Evolutionary conservation across 64 coral and sea anemone species (phyloP), one percentile per base, ranked within the genome.

Genomic region (Anthopleura sola): DNA sequence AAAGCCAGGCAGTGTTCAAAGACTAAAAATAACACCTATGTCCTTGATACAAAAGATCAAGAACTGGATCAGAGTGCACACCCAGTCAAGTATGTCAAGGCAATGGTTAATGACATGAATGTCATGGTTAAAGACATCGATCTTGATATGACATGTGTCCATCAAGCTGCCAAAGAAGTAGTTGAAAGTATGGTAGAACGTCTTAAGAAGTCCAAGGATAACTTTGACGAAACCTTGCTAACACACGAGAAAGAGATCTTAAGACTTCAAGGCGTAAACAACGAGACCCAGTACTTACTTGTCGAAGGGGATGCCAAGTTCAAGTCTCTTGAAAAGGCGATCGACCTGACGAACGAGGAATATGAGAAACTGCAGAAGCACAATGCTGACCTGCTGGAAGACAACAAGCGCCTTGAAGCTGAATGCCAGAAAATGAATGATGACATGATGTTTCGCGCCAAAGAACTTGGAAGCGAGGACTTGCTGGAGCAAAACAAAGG

Each of bases 311-410:
- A 79, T 13, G n/a, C n/a, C 0, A 79, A 79, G 37, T 20, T 79
- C 24, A 26, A 46, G 36, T 79, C 76, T 24, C 76, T 79, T 38
- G 37, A 47, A 47, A 48, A 10, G 7, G 37, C 31, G 6, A 26
- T 79, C 18, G 76, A 79, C 76, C 38, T 21, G 20, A 44, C 31
- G 37, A 79, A 79, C 19, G 37, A 2, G 15, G 76, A 79, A 23
- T 33, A 79, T 79, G 76, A 79, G 14, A 79, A 79, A 12, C 37
- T 79, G 36, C 38, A 79, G 44, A 79, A 40, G 21, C 76, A 17
- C 13, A 44, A 48, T 26, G 20, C n/a, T 47, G 18, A 79, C 38
- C 17, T 79, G 18, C 5, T 44, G 44, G 37, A 79, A 46, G 44
- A 48, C 13, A 79, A 79, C 37, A 9, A 79, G 76, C 19, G 76